Conservation (phyloP, 2,113 vertebrate species). For the Panurus biarmicus region DNA sequence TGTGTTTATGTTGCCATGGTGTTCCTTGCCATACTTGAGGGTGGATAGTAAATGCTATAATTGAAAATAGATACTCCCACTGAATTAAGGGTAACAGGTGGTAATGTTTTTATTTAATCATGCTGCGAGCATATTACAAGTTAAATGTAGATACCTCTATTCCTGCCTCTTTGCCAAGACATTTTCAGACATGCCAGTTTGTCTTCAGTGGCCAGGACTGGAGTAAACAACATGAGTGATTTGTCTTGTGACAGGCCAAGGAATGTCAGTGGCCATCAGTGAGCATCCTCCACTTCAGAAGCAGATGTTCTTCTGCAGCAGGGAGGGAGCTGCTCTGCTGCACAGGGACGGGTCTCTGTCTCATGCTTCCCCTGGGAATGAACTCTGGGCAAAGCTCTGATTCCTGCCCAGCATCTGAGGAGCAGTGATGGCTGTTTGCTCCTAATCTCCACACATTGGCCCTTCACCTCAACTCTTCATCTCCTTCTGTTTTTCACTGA, state of each 20-base stretch:
- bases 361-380: background rate
- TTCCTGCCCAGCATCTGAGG: background rate
- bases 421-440: background rate
- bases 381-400: background rate
- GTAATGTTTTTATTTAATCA: slow-evolving; percentile 46
- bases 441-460: background rate
- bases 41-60: slow-evolving; percentile 56
- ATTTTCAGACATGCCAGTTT: background rate
- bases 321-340: background rate
- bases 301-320: background rate
- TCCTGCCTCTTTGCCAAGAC: background rate
- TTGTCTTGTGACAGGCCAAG: background rate
- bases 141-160: background rate
- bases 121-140: background rate
- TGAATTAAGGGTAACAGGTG: slow-evolving; percentile 76
- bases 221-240: background rate
- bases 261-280: background rate
- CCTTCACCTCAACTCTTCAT: background rate
- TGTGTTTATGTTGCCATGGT: slow-evolving; percentile 75
- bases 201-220: background rate
- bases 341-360: background rate
- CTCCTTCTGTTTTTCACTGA: background rate
- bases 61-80: slow-evolving; percentile 74
- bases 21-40: slow-evolving; percentile 57
- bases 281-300: background rate